These are phyloP conservation scores for Clarias platycephalus DNA, from an alignment of 2,797 vertebrate genomes.

Conservation along the genomic window DNA sequence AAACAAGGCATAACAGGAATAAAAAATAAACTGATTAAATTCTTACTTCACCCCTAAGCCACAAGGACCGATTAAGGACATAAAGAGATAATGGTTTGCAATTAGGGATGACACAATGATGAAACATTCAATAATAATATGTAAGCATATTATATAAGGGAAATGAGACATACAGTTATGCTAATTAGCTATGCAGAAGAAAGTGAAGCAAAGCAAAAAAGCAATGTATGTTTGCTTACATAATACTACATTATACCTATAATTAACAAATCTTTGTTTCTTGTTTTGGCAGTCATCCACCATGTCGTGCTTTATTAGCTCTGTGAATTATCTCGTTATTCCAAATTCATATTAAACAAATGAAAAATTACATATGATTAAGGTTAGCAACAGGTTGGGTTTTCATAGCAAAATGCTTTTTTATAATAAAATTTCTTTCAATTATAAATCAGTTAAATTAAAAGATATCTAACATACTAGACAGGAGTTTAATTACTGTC, in stretches of 20 bases:
- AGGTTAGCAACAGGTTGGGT: not conserved
- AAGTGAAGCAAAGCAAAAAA: not conserved
- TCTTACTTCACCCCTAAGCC: constrained; percentile 9
- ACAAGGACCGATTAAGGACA: constrained; percentile 15
- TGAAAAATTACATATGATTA: not conserved
- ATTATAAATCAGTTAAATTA: not conserved
- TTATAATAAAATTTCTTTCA: not conserved
- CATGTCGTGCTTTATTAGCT: not conserved
- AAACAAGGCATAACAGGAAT: constrained; percentile 19
- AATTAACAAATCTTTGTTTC: not conserved
- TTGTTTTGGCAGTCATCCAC: not conserved
- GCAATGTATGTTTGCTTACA: not conserved
- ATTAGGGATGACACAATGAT: constrained; percentile 30
- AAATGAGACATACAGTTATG: not conserved
- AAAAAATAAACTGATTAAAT: constrained; percentile 43
- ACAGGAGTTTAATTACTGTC: not conserved
- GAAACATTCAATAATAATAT: constrained; percentile 24
- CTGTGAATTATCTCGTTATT: not conserved
- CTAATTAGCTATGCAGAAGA: not conserved
- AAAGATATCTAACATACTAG: too few relatives aligned
- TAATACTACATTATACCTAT: too few relatives aligned
- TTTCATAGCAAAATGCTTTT: too few relatives aligned
- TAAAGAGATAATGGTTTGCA: constrained; percentile 11
- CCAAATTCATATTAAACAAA: not conserved
- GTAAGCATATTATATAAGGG: not conserved